Conservation (phyloP, 2,888 invertebrate species). For the Falcaria lacertinaria region DNA sequence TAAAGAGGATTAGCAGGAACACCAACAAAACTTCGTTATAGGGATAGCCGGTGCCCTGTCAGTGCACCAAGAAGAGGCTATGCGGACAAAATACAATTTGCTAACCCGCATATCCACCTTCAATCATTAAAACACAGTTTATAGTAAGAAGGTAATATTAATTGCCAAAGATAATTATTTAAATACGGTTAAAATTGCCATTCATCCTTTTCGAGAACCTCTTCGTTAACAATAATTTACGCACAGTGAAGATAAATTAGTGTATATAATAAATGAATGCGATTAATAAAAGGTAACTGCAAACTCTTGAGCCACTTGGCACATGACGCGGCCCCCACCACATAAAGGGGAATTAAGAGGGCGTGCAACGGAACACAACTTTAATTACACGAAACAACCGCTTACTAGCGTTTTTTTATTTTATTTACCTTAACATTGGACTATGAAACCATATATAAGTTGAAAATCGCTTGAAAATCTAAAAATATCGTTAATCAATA, state of each 20-base stretch:
- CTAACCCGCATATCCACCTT: no score
- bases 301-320: conserved; percentile 36
- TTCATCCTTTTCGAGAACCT: no score
- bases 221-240: not conserved
- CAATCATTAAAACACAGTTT: no score
- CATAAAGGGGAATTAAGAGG: conserved; percentile 52
- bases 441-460: not conserved
- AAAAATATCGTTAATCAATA: not conserved
- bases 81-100: no score
- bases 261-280: conserved; percentile 9
- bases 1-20: no score
- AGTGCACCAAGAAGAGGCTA: no score
- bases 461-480: not conserved
- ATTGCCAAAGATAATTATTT: no score
- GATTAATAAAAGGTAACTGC: conserved; percentile 20
- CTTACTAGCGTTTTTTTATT: conserved; percentile 35
- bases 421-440: conserved; percentile 13
- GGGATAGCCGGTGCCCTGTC: no score
- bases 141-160: no score
- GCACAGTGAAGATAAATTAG: not conserved
- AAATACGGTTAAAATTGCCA: no score
- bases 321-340: conserved; percentile 46
- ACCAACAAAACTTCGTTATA: no score
- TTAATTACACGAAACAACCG: conserved; percentile 53
- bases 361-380: conserved; percentile 48